A percentile compares a stretch with the other conserved stretches of the same genome.
Evolutionary conservation across 2,888 invertebrate genomes (phyloP).

Genomic region (Andrena haemorrhoa): DNA sequence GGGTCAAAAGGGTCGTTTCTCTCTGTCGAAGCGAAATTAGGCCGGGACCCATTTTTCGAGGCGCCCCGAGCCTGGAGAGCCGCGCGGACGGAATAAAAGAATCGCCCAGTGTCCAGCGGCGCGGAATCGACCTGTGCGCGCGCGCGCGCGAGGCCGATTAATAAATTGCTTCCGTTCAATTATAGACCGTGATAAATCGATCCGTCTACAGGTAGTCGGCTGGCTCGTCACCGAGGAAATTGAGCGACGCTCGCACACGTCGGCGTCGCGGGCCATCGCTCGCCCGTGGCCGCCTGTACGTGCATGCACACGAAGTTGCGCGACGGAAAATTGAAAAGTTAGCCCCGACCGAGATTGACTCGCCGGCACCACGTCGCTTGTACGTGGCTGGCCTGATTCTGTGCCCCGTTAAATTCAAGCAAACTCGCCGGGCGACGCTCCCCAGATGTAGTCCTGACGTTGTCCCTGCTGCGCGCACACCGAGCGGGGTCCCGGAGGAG

Average conservation of each 20-base stretch:
- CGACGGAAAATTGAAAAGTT: conserved; percentile 77
- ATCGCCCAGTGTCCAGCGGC: conserved; percentile 48
- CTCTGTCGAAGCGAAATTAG: conserved; percentile 32
- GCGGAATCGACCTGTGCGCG: conserved; percentile 63
- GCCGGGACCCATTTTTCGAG: conserved; percentile 19
- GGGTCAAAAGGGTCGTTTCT: conserved; percentile 11
- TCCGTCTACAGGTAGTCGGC: conserved; percentile 68
- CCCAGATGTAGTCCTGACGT: background rate
- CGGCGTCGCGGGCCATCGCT: background rate
- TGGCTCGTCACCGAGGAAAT: conserved; percentile 71
- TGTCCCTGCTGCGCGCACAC: background rate
- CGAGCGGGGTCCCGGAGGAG: background rate
- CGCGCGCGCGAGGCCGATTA: conserved; percentile 69
- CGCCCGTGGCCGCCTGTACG: conserved; percentile 19
- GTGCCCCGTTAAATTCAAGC: conserved; percentile 11
- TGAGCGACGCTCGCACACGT: conserved; percentile 62
- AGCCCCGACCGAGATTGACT: conserved; percentile 70
- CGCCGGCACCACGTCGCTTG: conserved; percentile 23
- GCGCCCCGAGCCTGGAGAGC: background rate
- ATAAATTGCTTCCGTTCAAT: conserved; percentile 76
- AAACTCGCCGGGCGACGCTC: background rate
- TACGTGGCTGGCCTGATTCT: conserved; percentile 26
- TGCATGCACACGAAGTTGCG: conserved; percentile 55
- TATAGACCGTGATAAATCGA: conserved; percentile 73
- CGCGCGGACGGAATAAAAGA: conserved; percentile 38